phyloP scores from a whole-genome alignment of 2,113 vertebrate genomes.

The mouse (Mus musculus) region GRCm39 chr5:66701001-66701500 shows the following conservation, averaged over 20 bases:
- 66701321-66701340: slow-evolving; percentile 71
- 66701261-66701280: slow-evolving; percentile 74
- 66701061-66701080: slow-evolving; percentile 30
- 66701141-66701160: slow-evolving; percentile 12
- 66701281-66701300: slow-evolving; percentile 72
- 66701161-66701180: slow-evolving; percentile 68
- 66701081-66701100: background rate
- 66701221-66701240: slow-evolving; percentile 67
- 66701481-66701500: slow-evolving; percentile 36
- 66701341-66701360: slow-evolving; percentile 71
- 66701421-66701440: slow-evolving; percentile 33
- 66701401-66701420: slow-evolving; percentile 77
- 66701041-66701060: background rate
- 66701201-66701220: slow-evolving; percentile 74
- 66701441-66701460: slow-evolving; percentile 33
- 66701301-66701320: slow-evolving; percentile 66
- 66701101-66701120: background rate
- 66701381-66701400: slow-evolving; percentile 71
- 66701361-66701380: slow-evolving; percentile 78
- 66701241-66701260: slow-evolving; percentile 75
- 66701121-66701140: slow-evolving; percentile 24
- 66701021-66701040: background rate
- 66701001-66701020: background rate
- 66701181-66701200: slow-evolving; percentile 79
- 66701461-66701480: slow-evolving; percentile 2